Evolutionary conservation across 2,113 vertebrate species (phyloP).

Genomic region (Odobenus rosmarus): DNA sequence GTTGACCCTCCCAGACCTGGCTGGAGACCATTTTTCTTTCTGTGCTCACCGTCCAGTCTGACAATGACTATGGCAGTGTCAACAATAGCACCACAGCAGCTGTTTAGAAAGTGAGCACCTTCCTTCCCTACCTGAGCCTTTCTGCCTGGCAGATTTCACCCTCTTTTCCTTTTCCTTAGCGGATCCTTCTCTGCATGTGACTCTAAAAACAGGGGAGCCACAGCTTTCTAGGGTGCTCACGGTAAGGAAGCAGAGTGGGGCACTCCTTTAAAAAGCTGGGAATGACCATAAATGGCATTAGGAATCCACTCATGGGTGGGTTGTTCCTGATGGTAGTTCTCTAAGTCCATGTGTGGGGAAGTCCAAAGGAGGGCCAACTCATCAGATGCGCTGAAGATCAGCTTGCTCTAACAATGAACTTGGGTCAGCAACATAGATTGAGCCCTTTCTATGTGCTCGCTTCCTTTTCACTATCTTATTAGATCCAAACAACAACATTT

Average conservation of each 20-base stretch:
- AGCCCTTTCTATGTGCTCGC: not conserved
- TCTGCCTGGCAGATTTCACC: not conserved
- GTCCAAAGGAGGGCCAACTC: not conserved
- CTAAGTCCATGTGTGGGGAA: not conserved
- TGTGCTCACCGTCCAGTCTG: accelerated
- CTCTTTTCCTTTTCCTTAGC: not conserved
- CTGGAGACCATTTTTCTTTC: not conserved
- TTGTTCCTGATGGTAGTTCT: not conserved
- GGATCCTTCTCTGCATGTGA: not conserved
- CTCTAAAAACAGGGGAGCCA: not conserved
- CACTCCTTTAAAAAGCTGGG: not conserved
- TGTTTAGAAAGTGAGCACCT: not conserved
- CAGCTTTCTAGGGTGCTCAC: no score
- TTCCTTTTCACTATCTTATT: not conserved
- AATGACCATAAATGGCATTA: not conserved
- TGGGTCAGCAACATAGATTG: not conserved
- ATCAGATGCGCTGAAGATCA: not conserved
- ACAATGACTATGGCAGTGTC: accelerated
- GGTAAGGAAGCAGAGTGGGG: not conserved
- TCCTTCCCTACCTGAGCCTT: not conserved
- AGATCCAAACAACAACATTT: not conserved
- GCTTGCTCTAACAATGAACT: not conserved
- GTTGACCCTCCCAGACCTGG: not conserved
- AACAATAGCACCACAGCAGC: not conserved
- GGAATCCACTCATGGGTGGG: not conserved